A percentile compares a stretch with the other conserved stretches of the same genome.
These are phyloP conservation scores for Caiman crocodilus DNA, from an alignment of 2,797 vertebrate species.

Conservation along the genomic window DNA sequence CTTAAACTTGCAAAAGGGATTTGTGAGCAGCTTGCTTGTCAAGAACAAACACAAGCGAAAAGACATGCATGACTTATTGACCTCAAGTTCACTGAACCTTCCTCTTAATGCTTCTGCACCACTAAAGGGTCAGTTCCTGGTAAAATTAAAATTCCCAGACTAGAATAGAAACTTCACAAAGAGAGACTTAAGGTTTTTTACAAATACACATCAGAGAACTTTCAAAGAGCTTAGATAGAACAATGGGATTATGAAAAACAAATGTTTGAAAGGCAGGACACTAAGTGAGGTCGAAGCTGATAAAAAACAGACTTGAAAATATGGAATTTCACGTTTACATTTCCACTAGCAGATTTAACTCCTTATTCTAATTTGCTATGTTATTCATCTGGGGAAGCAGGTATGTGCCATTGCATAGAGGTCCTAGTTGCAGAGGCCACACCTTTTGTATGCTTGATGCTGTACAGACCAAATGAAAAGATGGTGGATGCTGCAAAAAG, in stretches of 20 bases:
- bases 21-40: conserved; percentile 72
- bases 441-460: not conserved
- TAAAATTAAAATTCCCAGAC: conserved; percentile 57
- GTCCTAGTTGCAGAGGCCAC: not conserved
- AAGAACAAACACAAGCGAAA: conserved; percentile 68
- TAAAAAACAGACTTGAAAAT: conserved; percentile 33
- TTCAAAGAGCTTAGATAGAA: conserved; percentile 42
- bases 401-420: not conserved
- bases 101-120: conserved; percentile 48
- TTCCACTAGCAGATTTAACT: not conserved
- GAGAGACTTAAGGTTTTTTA: conserved; percentile 29
- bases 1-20: conserved; percentile 73
- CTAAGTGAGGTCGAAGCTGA: conserved; percentile 12
- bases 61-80: conserved; percentile 60
- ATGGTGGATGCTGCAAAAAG: not conserved
- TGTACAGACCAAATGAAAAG: not conserved
- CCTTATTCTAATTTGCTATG: not conserved
- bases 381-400: not conserved
- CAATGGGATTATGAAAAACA: conserved; percentile 61
- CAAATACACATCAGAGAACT: conserved; percentile 43
- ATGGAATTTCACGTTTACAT: not conserved
- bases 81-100: conserved; percentile 67
- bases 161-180: conserved; percentile 39
- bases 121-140: not conserved
- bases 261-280: conserved; percentile 45